Percentiles rank a stretch among this genome's conserved stretches.
Conservation (phyloP, 2,888 invertebrate genomes). For the Hemicrepidius hirtus region DNA sequence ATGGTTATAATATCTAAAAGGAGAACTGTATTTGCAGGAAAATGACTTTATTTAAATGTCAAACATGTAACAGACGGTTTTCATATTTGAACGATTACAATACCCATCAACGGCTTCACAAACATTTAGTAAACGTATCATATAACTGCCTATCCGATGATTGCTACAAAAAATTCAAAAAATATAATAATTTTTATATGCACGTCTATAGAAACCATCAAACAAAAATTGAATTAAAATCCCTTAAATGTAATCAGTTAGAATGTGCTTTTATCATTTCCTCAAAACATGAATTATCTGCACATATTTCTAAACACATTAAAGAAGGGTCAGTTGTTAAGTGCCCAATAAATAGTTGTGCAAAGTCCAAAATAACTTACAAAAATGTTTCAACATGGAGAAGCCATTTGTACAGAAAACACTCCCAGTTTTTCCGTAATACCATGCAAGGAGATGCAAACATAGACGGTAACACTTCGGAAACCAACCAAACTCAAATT, state of each 20-base stretch:
- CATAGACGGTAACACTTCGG: background rate
- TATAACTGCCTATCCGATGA: background rate
- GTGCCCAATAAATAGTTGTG: background rate
- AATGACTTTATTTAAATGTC: no score
- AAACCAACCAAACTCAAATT: background rate
- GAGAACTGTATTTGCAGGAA: no score
- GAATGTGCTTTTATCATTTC: background rate
- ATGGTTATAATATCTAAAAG: no score
- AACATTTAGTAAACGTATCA: background rate
- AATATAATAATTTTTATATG: background rate
- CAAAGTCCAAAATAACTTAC: background rate
- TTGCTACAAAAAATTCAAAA: background rate
- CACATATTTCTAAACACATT: background rate
- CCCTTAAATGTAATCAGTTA: background rate
- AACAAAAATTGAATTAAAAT: background rate
- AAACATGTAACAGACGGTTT: no score
- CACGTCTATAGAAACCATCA: background rate
- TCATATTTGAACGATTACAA: no score
- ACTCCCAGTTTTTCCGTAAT: background rate
- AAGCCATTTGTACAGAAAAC: background rate
- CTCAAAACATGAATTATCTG: background rate
- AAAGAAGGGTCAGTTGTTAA: background rate
- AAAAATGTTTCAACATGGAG: background rate
- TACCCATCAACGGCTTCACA: background rate
- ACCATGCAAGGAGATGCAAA: background rate